Conservation (phyloP, 2,888 invertebrate genomes). For the Pasiphila rectangulata region DNA sequence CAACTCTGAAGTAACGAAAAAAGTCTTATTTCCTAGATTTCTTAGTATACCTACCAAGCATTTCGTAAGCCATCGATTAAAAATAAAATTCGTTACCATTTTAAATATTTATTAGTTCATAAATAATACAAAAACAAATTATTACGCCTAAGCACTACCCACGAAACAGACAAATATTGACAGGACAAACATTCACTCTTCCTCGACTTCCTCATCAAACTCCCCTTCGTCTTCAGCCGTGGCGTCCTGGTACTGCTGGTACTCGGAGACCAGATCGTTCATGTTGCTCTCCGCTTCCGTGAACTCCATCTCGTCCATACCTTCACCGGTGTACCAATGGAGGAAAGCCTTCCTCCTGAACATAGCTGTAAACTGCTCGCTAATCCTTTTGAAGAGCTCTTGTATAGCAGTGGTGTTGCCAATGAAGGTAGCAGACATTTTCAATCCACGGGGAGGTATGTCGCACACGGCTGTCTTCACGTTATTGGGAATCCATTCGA, state of each 20-base stretch:
- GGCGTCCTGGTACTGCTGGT: slow-evolving; percentile 95
- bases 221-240: slow-evolving; percentile 92
- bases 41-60: too few relatives aligned
- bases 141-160: slow-evolving; percentile 55
- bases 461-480: slow-evolving; percentile 91
- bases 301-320: slow-evolving; percentile 98
- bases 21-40: too few relatives aligned
- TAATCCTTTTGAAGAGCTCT: slow-evolving; percentile 91
- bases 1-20: too few relatives aligned
- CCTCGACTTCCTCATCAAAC: slow-evolving; percentile 87
- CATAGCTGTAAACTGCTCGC: slow-evolving; percentile 94
- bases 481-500: slow-evolving; percentile 91
- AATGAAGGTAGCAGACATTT: slow-evolving; percentile 93
- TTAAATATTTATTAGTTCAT: slow-evolving; percentile 29
- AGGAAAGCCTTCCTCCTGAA: slow-evolving; percentile 96
- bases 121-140: slow-evolving; percentile 40
- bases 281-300: slow-evolving; percentile 97
- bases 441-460: slow-evolving; percentile 86
- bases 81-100: too few relatives aligned
- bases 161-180: slow-evolving; percentile 45
- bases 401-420: slow-evolving; percentile 93
- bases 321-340: slow-evolving; percentile 98
- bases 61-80: too few relatives aligned
- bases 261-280: slow-evolving; percentile 93
- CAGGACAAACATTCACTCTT: slow-evolving; percentile 64